These are phyloP conservation scores for Campoplex capitator DNA, from an alignment of 2,888 invertebrate species.

Conservation along the genomic window DNA sequence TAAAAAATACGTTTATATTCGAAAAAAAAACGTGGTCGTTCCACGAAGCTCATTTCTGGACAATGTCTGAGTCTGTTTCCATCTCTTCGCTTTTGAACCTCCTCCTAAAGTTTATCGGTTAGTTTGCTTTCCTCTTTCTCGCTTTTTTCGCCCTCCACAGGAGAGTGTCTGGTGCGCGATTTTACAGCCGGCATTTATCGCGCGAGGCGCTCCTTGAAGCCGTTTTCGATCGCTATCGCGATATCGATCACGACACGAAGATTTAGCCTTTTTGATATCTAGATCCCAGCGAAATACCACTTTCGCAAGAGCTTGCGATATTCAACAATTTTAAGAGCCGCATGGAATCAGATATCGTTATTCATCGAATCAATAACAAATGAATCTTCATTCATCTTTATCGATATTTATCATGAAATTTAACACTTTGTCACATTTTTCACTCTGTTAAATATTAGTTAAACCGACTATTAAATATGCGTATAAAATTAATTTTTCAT, in stretches of 20 bases:
- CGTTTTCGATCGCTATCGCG: constrained; percentile 50
- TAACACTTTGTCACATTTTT: neutral
- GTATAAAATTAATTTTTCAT: neutral
- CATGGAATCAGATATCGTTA: neutral
- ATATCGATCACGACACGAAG: constrained; percentile 52
- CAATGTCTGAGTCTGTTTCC: constrained; percentile 48
- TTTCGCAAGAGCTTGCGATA: constrained; percentile 6
- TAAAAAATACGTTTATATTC: constrained; percentile 9
- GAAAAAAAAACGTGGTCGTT: constrained; percentile 25
- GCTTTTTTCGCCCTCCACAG: neutral
- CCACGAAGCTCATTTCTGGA: constrained; percentile 54
- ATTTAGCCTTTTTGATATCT: constrained; percentile 25
- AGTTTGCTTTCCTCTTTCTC: constrained; percentile 8
- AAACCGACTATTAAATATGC: neutral
- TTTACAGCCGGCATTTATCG: constrained; percentile 45
- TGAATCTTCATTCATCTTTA: neutral
- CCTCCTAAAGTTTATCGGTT: neutral
- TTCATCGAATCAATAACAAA: neutral
- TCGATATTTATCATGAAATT: neutral
- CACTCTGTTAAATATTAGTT: neutral
- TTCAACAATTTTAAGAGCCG: neutral
- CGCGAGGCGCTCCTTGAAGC: constrained; percentile 24
- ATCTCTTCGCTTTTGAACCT: constrained; percentile 9
- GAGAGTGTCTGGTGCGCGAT: constrained; percentile 26
- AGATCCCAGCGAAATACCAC: constrained; percentile 6